Evolutionary conservation across 2,888 invertebrate genomes (phyloP), one percentile per base, ranked within the genome.

Genomic region (Synergus umbraculus): DNA sequence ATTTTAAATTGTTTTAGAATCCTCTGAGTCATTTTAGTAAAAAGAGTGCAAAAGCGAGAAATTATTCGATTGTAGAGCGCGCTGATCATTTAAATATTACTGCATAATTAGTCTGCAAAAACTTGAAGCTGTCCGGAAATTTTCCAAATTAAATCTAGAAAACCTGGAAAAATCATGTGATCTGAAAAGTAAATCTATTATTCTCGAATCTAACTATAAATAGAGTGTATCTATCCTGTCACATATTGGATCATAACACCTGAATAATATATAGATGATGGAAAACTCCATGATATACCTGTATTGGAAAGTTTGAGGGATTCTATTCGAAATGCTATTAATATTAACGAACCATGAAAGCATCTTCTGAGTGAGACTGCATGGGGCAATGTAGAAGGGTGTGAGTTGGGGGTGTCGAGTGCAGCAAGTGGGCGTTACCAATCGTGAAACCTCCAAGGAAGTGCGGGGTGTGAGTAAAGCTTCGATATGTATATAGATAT

Each of bases 371-470:
- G 44, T 67, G 44, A 44, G 44, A 67, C 44, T 67, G 22, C 66
- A 67, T n/a, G 43, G 78, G 73, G 44, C 60, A 69, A 76, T 67
- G 60, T 29, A 76, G 78, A 41, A 66, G 73, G 12, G 22, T 69
- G 22, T 69, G 46, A 44, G n/a, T 49, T 49, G 1, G 49, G 78
- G 46, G 41, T 49, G 44, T 43, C 41, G 41, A 80, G 67, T 67
- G 22, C 69, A 46, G 44, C 37, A 76, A 46, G 49, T 76, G 58
- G 58, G 67, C 67, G 67, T 67, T 67, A 46, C 67, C 44, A 67
- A 46, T 67, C 43, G 4, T 10, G 46, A 67, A 67, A 67, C 44
- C 18, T 67, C 22, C 22, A 67, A 44, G 43, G n/a, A 64, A 43
- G 44, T 67, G 44, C 67, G 44, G 22, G 67, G 67, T 46, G 44